These are phyloP conservation scores for Mesorhabditis belari DNA, from an alignment of 2,888 invertebrate genomes.

Conservation along the genomic window DNA sequence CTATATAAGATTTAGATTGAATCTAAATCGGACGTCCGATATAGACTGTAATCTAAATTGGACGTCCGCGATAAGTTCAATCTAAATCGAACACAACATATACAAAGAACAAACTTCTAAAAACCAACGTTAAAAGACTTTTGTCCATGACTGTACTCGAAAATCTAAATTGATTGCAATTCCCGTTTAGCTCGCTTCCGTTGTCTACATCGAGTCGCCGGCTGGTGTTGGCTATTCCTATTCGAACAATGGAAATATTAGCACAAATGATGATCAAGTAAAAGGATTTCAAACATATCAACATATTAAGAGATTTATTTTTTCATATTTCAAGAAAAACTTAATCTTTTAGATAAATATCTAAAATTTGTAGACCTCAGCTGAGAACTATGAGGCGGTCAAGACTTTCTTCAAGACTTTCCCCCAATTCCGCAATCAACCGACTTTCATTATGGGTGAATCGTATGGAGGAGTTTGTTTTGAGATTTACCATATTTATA, in stretches of 20 bases:
- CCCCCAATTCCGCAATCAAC: slow-evolving; percentile 55
- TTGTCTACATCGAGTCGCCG: slow-evolving; percentile 59
- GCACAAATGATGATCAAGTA: slow-evolving; percentile 43
- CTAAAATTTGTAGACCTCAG: slow-evolving; percentile 48
- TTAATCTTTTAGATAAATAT: no score
- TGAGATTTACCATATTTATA: background rate
- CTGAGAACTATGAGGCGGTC: slow-evolving; percentile 57
- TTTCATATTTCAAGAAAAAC: background rate
- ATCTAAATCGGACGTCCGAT: no score
- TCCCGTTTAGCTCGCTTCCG: slow-evolving; percentile 55
- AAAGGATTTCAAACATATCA: slow-evolving; percentile 24
- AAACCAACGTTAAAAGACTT: no score
- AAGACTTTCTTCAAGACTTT: slow-evolving; percentile 57
- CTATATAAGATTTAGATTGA: no score
- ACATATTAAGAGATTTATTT: background rate
- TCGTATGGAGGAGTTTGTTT: slow-evolving; percentile 56
- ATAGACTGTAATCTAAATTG: no score
- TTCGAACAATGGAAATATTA: slow-evolving; percentile 55
- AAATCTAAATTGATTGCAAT: no score
- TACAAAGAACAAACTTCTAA: no score
- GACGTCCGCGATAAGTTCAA: no score
- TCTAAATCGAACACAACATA: no score
- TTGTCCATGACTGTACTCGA: no score
- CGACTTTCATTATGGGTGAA: slow-evolving; percentile 58
- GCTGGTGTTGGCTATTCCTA: slow-evolving; percentile 61